Evolutionary conservation across 1,140 invertebrate species (phyloP).

Genomic region (Nasonia vitripennis): DNA sequence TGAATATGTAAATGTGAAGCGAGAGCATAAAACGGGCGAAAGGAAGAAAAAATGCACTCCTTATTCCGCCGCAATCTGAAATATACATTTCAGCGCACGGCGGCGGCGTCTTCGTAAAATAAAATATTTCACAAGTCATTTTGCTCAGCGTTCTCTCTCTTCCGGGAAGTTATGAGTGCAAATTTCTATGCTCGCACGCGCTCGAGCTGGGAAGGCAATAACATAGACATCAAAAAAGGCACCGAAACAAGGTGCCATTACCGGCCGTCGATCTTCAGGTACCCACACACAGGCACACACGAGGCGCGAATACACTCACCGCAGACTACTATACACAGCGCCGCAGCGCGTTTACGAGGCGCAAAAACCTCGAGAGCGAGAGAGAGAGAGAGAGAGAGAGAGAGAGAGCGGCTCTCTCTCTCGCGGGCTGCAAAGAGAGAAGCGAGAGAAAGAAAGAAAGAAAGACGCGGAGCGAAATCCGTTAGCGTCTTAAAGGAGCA

Average conservation of each 20-base stretch:
- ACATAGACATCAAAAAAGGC: constrained; percentile 26
- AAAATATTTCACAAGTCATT: constrained; percentile 40
- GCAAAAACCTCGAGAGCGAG: not conserved
- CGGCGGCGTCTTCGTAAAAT: not conserved
- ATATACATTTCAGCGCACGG: constrained; percentile 21
- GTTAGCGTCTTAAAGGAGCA: constrained; percentile 23
- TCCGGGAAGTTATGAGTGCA: not conserved
- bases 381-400: not conserved
- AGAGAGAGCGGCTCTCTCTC: too few species aligned
- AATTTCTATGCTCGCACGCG: constrained; percentile 15
- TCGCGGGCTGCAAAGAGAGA: not conserved
- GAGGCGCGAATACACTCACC: not conserved
- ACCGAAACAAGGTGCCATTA: constrained; percentile 32
- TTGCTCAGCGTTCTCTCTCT: not conserved
- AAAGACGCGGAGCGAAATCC: constrained; percentile 7
- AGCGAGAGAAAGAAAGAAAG: constrained; percentile 2
- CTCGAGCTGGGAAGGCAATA: not conserved
- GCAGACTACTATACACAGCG: not conserved
- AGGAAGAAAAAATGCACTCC: not conserved
- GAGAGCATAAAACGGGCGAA: not conserved
- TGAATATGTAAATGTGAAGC: constrained; percentile 17
- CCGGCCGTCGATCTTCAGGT: not conserved
- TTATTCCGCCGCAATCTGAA: constrained; percentile 24
- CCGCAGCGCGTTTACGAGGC: constrained; percentile 15
- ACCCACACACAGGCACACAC: not conserved